These are phyloP conservation scores for Drosophila sproati DNA, from an alignment of 1,140 invertebrate genomes.

Conservation along the genomic window DNA sequence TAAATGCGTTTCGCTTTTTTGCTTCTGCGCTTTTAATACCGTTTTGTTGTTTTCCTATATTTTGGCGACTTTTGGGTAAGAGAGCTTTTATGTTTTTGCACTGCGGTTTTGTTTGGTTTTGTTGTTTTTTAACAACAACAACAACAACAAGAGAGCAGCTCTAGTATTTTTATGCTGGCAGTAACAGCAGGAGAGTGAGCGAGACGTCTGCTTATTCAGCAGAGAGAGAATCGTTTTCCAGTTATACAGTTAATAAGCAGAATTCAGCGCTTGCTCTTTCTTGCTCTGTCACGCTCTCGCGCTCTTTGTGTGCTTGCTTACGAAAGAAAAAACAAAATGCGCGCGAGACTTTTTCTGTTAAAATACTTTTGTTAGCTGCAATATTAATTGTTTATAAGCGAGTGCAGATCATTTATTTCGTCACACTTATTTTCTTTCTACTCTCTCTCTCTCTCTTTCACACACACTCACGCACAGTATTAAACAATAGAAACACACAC, in stretches of 20 bases:
- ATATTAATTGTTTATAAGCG: conserved; percentile 29
- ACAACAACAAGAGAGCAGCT: conserved; percentile 45
- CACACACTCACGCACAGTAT: conserved; percentile 7
- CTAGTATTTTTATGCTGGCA: conserved; percentile 46
- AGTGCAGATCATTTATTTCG: conserved; percentile 11
- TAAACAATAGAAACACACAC: conserved; percentile 22
- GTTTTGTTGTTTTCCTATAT: conserved; percentile 10
- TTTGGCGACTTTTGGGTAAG: background rate
- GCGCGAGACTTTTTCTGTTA: conserved; percentile 65
- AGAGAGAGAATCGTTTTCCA: conserved; percentile 14
- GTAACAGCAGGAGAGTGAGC: conserved; percentile 8
- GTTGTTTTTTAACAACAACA: conserved; percentile 45
- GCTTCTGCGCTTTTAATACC: background rate
- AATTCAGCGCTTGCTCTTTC: conserved; percentile 19
- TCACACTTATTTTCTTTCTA: conserved; percentile 5
- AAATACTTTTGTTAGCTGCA: conserved; percentile 34
- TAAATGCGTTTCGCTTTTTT: conserved; percentile 55
- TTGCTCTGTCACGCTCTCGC: conserved; percentile 22
- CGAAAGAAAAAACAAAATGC: conserved; percentile 75
- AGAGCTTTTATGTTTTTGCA: conserved; percentile 49
- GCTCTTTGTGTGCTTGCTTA: conserved; percentile 37
- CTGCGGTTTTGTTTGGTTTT: conserved; percentile 25
- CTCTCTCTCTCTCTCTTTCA: background rate
- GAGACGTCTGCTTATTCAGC: conserved; percentile 35
- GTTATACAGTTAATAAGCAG: conserved; percentile 12